phyloP scores from a whole-genome alignment of 2,113 vertebrate species.

The Prionailurus bengalensis region DNA sequence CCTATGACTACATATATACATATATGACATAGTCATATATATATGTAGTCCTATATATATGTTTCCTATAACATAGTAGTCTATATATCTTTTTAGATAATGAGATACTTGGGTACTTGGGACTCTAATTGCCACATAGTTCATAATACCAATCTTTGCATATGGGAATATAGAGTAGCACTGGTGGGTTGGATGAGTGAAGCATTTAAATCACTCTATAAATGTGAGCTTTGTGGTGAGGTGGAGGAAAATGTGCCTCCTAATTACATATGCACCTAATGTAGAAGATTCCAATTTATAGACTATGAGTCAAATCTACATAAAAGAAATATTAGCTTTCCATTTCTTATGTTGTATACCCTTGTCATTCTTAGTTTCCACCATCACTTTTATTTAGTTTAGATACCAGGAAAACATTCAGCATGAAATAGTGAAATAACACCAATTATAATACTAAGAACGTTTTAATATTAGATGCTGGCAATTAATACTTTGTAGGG shows the following conservation, averaged over 20 bases:
- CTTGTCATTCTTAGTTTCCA: slow-evolving; percentile 40
- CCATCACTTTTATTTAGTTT: slow-evolving; percentile 49
- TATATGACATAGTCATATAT: no score
- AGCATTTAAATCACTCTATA: slow-evolving; percentile 60
- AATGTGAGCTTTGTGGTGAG: slow-evolving; percentile 42
- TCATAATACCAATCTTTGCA: slow-evolving; percentile 9
- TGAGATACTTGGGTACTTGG: background rate
- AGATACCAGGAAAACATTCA: slow-evolving; percentile 5
- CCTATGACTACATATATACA: no score
- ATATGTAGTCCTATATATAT: no score
- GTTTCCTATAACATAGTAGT: background rate
- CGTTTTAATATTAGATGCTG: slow-evolving; percentile 1
- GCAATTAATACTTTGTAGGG: background rate
- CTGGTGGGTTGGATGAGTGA: slow-evolving; percentile 13
- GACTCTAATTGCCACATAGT: background rate
- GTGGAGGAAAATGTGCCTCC: background rate
- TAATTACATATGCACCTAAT: no score
- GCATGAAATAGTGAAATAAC: slow-evolving; percentile 10
- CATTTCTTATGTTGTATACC: background rate
- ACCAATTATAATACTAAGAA: slow-evolving; percentile 26
- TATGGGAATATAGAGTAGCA: background rate
- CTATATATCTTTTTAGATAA: slow-evolving; percentile 41
- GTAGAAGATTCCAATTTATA: background rate
- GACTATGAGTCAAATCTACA: background rate
- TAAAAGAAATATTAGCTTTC: slow-evolving; percentile 35